These are phyloP conservation scores for Fringilla coelebs DNA, from an alignment of 2,797 vertebrate genomes.

Conservation along the genomic window DNA sequence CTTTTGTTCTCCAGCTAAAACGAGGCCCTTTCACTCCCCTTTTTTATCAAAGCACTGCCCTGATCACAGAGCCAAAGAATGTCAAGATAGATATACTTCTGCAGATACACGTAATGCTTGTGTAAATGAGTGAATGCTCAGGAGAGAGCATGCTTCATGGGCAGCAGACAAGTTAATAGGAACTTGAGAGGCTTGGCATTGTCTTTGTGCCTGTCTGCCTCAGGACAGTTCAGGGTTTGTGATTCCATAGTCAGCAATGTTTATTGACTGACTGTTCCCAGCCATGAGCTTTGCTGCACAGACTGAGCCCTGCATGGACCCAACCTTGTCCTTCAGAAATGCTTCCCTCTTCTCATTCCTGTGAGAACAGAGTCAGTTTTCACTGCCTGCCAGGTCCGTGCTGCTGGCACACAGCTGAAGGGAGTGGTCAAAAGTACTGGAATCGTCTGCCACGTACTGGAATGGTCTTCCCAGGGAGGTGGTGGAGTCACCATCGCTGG, in stretches of 20 bases:
- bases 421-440: neutral
- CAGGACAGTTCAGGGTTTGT: neutral
- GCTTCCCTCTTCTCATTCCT: neutral
- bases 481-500: neutral
- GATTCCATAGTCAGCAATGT: neutral
- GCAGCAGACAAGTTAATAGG: neutral
- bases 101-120: neutral
- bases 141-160: neutral
- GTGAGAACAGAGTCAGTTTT: neutral
- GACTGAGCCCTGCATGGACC: neutral
- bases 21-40: neutral
- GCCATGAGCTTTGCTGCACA: neutral
- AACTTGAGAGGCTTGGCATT: neutral
- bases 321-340: neutral
- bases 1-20: conserved; percentile 28
- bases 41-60: neutral
- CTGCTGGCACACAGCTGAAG: neutral
- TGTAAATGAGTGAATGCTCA: neutral
- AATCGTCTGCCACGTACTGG: neutral
- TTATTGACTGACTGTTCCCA: neutral
- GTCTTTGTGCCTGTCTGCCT: neutral
- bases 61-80: neutral
- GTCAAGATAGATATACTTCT: neutral
- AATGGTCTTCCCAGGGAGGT: neutral
- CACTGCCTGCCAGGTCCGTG: neutral